Evolutionary conservation across 2,113 vertebrate species (phyloP).

Genomic region (Theristicus caerulescens): DNA sequence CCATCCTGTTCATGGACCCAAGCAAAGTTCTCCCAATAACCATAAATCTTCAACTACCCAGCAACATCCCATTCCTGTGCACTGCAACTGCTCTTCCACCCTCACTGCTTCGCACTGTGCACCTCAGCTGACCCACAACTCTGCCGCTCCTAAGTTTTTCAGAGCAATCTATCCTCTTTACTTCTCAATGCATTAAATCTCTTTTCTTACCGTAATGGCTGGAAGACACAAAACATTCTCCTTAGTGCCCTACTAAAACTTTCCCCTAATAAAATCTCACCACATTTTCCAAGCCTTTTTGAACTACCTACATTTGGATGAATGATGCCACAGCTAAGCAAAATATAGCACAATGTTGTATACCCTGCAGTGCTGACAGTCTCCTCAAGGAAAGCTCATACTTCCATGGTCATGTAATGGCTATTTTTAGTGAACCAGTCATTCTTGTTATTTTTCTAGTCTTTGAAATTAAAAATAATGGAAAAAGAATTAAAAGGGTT

Average conservation of each 20-base stretch:
- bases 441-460: background rate
- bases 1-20: background rate
- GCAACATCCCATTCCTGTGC: background rate
- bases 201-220: background rate
- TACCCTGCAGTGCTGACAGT: background rate
- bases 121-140: background rate
- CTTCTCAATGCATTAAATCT: background rate
- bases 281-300: background rate
- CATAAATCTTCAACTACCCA: background rate
- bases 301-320: background rate
- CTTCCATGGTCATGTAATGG: conserved; percentile 14
- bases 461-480: conserved; percentile 25
- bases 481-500: background rate
- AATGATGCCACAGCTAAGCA: background rate
- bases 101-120: background rate
- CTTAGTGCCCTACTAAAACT: background rate
- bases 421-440: conserved; percentile 53
- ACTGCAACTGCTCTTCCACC: background rate
- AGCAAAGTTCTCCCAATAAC: background rate
- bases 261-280: background rate
- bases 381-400: conserved; percentile 1
- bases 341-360: background rate
- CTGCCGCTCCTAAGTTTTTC: background rate
- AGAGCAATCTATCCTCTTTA: background rate
- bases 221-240: background rate